These are phyloP conservation scores for Pedetes capensis DNA, from an alignment of 2,113 vertebrate genomes.

Conservation along the genomic window DNA sequence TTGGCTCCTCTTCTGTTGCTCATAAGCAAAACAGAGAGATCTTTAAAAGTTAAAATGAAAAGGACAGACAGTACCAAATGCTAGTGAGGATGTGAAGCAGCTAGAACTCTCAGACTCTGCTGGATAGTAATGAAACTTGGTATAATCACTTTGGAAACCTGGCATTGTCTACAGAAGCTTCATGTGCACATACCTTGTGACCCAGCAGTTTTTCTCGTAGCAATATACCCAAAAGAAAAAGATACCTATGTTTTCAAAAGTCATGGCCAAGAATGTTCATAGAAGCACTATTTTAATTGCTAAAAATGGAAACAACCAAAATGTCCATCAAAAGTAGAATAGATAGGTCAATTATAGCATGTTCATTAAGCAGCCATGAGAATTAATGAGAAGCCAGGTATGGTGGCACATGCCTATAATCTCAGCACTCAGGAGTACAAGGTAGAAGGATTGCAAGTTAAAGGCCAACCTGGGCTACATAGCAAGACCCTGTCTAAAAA, in stretches of 20 bases:
- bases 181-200: background rate
- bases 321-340: background rate
- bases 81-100: too few relatives aligned
- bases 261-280: background rate
- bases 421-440: background rate
- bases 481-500: too few relatives aligned
- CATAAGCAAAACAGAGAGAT: background rate
- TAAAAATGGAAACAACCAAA: too few relatives aligned
- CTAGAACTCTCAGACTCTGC: background rate
- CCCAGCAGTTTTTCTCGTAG: background rate
- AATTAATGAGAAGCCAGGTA: background rate
- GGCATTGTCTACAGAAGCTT: background rate
- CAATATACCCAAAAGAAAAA: background rate
- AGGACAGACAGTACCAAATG: too few relatives aligned
- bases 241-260: background rate
- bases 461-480: too few relatives aligned
- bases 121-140: background rate
- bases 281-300: background rate
- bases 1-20: background rate
- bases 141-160: too few relatives aligned
- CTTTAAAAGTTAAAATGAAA: background rate
- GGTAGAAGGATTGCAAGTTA: too few relatives aligned
- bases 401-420: background rate
- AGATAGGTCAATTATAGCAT: background rate
- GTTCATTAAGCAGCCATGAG: background rate